Evolutionary conservation across 1,140 invertebrate species (phyloP).

Genomic region (Camponotus vicinus): DNA sequence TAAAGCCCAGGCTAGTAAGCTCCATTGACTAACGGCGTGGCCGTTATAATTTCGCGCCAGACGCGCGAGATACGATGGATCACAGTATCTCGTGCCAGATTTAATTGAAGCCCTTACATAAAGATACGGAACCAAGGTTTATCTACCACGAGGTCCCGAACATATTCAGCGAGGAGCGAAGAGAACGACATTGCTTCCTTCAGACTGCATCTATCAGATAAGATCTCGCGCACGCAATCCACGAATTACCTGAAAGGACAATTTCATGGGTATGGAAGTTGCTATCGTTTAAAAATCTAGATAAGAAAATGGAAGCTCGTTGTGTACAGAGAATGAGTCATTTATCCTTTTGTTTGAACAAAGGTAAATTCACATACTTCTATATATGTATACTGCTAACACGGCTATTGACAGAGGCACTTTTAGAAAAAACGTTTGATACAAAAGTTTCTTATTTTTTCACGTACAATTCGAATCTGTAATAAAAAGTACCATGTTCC

Average conservation of each 20-base stretch:
- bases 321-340: not conserved
- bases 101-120: slow-evolving; percentile 72
- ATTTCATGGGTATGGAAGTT: slow-evolving; percentile 1
- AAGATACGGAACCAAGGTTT: slow-evolving; percentile 56
- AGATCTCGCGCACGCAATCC: slow-evolving; percentile 18
- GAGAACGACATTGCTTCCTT: slow-evolving; percentile 22
- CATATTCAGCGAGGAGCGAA: not conserved
- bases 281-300: not conserved
- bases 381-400: too few relatives aligned
- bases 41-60: slow-evolving; percentile 75
- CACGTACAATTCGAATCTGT: too few relatives aligned
- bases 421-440: too few relatives aligned
- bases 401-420: too few relatives aligned
- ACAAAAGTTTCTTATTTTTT: too few relatives aligned
- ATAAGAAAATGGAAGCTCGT: not conserved
- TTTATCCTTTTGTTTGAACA: not conserved
- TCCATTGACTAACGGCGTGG: slow-evolving; percentile 75
- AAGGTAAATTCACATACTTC: too few relatives aligned
- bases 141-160: slow-evolving; percentile 30
- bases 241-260: slow-evolving; percentile 44
- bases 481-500: too few relatives aligned
- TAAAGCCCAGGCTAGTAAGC: slow-evolving; percentile 73
- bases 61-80: slow-evolving; percentile 62
- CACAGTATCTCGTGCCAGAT: slow-evolving; percentile 60
- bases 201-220: not conserved